Conservation (phyloP, 2,797 vertebrate genomes). For the Lepidocolaptes lacrymiger region DNA sequence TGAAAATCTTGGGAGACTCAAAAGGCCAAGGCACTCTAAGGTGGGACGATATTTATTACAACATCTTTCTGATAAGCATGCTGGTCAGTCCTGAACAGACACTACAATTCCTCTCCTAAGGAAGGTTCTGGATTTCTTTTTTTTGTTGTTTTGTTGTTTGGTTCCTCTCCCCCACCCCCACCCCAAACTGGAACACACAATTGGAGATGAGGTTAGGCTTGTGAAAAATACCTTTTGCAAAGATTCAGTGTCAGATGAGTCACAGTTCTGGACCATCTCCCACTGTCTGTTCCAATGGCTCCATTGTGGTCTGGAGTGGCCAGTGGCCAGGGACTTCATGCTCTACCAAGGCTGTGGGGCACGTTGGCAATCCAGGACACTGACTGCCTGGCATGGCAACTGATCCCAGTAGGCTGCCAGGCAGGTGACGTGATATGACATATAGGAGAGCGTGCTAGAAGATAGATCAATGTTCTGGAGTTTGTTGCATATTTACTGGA, state of each 20-base stretch:
- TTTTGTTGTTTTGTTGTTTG: background rate
- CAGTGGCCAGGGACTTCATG: background rate
- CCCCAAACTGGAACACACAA: background rate
- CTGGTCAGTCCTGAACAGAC: background rate
- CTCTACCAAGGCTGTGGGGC: background rate
- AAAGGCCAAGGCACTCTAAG: background rate
- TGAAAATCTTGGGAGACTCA: background rate
- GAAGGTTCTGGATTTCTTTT: background rate
- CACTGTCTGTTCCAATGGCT: background rate
- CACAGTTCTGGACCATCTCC: background rate
- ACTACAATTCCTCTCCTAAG: background rate
- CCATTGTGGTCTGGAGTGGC: background rate
- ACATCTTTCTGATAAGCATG: background rate
- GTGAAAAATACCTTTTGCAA: background rate
- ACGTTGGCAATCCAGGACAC: background rate
- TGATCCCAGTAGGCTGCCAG: background rate
- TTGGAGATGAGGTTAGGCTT: background rate
- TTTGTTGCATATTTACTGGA: background rate
- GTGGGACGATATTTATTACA: background rate
- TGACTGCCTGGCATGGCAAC: accelerated
- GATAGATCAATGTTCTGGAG: background rate
- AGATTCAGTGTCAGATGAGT: background rate
- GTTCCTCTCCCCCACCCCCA: too few relatives aligned
- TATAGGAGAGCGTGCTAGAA: accelerated
- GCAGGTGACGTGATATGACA: background rate